Evolutionary conservation across 1,140 invertebrate genomes (phyloP).

Genomic region (Pseudomyrmex dendroicus): DNA sequence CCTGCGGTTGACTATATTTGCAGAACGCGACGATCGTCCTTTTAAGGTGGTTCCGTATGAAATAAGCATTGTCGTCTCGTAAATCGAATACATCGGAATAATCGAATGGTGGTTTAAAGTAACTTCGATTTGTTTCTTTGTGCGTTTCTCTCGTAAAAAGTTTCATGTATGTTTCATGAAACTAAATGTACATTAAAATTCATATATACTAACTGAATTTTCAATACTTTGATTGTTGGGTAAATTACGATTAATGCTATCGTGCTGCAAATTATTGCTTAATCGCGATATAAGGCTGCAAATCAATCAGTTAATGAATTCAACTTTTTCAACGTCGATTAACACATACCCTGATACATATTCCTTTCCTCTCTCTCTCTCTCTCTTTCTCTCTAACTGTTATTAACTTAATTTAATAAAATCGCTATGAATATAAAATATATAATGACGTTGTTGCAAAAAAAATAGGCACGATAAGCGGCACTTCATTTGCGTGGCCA

Average conservation of each 20-base stretch:
- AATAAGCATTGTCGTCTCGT: background rate
- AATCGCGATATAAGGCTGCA: background rate
- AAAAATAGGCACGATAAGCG: slow-evolving; percentile 1
- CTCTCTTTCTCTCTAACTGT: background rate
- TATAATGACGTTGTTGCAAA: background rate
- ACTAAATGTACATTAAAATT: background rate
- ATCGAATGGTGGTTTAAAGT: background rate
- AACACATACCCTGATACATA: background rate
- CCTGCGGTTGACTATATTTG: background rate
- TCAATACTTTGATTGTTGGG: background rate
- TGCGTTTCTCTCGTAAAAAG: background rate
- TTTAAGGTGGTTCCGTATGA: background rate
- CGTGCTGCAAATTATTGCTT: too few relatives aligned
- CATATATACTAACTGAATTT: background rate
- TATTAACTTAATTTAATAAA: slow-evolving; percentile 35
- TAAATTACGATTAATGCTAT: background rate
- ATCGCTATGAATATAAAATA: slow-evolving; percentile 8
- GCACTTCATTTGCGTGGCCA: background rate
- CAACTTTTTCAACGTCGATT: background rate
- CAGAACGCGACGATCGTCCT: background rate
- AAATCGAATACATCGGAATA: too few relatives aligned
- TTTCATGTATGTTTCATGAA: background rate
- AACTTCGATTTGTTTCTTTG: background rate
- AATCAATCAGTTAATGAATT: background rate
- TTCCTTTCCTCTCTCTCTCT: too few relatives aligned